These are phyloP conservation scores for Syndactyla subalaris DNA, from an alignment of 2,797 vertebrate species.

Conservation along the genomic window DNA sequence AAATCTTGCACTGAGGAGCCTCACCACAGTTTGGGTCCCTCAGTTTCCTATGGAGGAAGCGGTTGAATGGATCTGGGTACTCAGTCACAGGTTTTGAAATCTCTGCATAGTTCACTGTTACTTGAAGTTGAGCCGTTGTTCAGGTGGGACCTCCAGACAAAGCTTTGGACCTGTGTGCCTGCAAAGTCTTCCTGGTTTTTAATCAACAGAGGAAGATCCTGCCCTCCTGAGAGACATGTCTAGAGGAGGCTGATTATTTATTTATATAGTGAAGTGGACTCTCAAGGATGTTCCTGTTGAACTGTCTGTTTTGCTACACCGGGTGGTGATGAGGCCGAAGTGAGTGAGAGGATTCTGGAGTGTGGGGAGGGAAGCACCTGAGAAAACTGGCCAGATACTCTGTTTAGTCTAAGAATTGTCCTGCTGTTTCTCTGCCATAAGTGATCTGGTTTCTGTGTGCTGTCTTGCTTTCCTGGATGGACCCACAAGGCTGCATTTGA, in stretches of 20 bases:
- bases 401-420: neutral
- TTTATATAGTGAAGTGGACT: neutral
- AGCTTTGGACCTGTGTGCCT: neutral
- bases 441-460: neutral
- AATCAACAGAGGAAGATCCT: neutral
- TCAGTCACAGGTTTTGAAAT: neutral
- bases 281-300: rapidly evolving
- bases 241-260: neutral
- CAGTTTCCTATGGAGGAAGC: neutral
- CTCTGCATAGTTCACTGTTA: rapidly evolving
- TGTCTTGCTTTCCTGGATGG: neutral
- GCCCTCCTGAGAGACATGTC: neutral
- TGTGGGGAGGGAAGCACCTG: neutral
- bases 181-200: neutral
- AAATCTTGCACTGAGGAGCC: rapidly evolving
- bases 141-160: neutral
- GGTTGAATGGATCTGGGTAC: neutral
- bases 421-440: neutral
- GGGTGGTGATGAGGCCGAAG: rapidly evolving
- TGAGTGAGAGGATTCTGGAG: neutral
- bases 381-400: neutral
- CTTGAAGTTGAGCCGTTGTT: neutral
- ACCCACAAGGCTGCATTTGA: neutral
- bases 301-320: rapidly evolving
- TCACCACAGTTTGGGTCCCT: rapidly evolving